Percentiles rank a stretch among this genome's conserved stretches.
These are phyloP conservation scores for Parambassis ranga DNA, from an alignment of 2,797 vertebrate species.

Conservation along the genomic window DNA sequence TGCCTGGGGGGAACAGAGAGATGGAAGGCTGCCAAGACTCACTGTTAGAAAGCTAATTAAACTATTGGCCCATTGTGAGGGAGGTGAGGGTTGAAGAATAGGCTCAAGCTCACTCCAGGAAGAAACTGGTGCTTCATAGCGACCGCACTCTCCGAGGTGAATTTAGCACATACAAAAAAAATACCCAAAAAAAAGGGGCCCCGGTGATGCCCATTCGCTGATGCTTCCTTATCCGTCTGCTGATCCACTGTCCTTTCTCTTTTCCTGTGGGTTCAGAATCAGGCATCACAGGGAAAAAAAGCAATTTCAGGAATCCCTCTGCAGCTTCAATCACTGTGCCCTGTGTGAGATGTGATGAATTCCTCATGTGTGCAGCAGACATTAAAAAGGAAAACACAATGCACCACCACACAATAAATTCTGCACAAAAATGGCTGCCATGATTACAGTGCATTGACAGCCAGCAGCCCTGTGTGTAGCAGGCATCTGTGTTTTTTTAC, in stretches of 20 bases:
- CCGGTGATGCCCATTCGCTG: constrained; percentile 31
- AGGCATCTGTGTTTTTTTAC: constrained; percentile 51
- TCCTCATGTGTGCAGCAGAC: constrained; percentile 41
- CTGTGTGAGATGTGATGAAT: constrained; percentile 43
- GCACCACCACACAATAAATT: constrained; percentile 23
- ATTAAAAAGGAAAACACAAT: constrained; percentile 52
- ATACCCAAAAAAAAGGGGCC: too few relatives aligned
- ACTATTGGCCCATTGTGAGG: constrained; percentile 62
- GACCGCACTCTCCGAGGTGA: background rate
- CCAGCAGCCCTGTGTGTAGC: constrained; percentile 19
- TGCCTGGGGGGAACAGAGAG: constrained; percentile 35
- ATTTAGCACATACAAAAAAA: constrained; percentile 55
- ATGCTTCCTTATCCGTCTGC: constrained; percentile 10
- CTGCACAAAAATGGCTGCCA: background rate
- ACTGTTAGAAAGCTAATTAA: constrained; percentile 74
- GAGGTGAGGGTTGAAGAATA: constrained; percentile 53
- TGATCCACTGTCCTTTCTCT: constrained; percentile 28
- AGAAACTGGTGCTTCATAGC: constrained; percentile 27
- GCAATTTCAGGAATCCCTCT: constrained; percentile 36
- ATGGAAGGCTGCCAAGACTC: constrained; percentile 47
- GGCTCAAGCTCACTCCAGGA: constrained; percentile 49
- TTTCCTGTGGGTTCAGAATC: constrained; percentile 11
- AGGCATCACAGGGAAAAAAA: constrained; percentile 33
- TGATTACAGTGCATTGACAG: constrained; percentile 20
- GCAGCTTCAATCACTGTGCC: constrained; percentile 39